Evolutionary conservation across 2,888 invertebrate species (phyloP).

Genomic region (Palloptera scutellata): DNA sequence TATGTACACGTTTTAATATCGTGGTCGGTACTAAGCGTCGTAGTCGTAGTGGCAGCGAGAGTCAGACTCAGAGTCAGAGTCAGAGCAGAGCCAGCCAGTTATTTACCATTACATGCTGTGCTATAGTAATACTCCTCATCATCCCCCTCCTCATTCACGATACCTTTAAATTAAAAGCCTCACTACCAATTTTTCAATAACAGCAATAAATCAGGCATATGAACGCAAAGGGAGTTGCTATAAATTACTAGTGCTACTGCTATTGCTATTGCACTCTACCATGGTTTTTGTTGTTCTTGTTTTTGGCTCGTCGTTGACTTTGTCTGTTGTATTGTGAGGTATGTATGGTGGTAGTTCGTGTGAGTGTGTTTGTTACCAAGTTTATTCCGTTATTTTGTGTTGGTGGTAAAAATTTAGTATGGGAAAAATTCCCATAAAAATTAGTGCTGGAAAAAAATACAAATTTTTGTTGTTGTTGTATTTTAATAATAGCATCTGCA

Average conservation of each 20-base stretch:
- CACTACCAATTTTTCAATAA: conserved; percentile 62
- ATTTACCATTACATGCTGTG: conserved; percentile 5
- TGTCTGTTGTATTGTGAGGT: not conserved
- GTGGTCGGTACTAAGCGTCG: not conserved
- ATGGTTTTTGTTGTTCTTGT: too few relatives aligned
- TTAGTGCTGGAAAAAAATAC: too few relatives aligned
- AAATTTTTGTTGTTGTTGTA: too few relatives aligned
- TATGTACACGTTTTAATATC: not conserved
- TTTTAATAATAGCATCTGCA: too few relatives aligned
- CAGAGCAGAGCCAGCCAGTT: conserved; percentile 18
- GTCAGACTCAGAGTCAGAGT: not conserved
- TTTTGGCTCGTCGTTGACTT: not conserved
- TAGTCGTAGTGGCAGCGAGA: not conserved
- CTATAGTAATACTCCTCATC: not conserved
- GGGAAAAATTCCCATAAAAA: too few relatives aligned
- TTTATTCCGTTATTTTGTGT: too few relatives aligned
- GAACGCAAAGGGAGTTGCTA: conserved; percentile 56
- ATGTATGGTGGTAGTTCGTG: not conserved
- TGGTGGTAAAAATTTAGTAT: too few relatives aligned
- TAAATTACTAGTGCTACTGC: conserved; percentile 50
- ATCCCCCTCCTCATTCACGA: not conserved
- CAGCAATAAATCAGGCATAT: conserved; percentile 61
- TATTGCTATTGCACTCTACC: too few relatives aligned
- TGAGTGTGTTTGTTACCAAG: too few relatives aligned
- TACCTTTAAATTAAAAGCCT: conserved; percentile 55